Evolutionary conservation across 37 sponge, comb jelly and placozoan species (phyloP), one percentile per base, ranked within the genome.

Genomic region (Agelas oroides): DNA sequence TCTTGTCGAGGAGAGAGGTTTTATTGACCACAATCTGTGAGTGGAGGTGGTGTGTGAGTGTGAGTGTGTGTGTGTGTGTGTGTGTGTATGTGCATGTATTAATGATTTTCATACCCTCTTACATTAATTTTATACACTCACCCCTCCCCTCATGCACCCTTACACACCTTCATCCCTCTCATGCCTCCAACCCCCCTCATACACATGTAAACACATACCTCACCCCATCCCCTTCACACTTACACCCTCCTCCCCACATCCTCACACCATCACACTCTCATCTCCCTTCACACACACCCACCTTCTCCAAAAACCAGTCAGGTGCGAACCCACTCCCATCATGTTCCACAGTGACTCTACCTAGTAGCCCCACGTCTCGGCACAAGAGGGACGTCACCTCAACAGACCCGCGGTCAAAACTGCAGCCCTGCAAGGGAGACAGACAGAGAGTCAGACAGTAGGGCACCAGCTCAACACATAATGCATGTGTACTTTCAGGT

Each of bases 261-360:
- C 63, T 13, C 63, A 5, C 63, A 5, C 63, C 63, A 5, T 13
- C 63, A 5, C 63, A 5, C 63, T 8, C 46, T 8, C 46, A 3
- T 8, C 46, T 8, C 46, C 46, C 46, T 12, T 12, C 46, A 46
- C 46, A 46, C 46, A 46, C 46, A 46, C 46, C 3, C 20, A 69
- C 70, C 70, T 69, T 55, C 59, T 81, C 87, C 67, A 92, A 68
- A 37, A 89, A 81, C 96, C 96, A 95, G 53, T 83, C 87, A 0
- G 96, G 81, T 38, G 89, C 86, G 55, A 93, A 93, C 16, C 96
- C 96, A 37, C 78, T 86, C 70, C 86, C 86, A 89, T 95, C 93
- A 53, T 95, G 96, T 30, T 78, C 96, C 30, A 95, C 77, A 24
- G 55, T 71, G 1, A 85, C 18, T 20, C 40, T 62, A 19, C 71